Evolutionary conservation across 2,113 vertebrate species (phyloP), one percentile per base, ranked within the genome.

Genomic region (Phalacrocorax aristotelis): DNA sequence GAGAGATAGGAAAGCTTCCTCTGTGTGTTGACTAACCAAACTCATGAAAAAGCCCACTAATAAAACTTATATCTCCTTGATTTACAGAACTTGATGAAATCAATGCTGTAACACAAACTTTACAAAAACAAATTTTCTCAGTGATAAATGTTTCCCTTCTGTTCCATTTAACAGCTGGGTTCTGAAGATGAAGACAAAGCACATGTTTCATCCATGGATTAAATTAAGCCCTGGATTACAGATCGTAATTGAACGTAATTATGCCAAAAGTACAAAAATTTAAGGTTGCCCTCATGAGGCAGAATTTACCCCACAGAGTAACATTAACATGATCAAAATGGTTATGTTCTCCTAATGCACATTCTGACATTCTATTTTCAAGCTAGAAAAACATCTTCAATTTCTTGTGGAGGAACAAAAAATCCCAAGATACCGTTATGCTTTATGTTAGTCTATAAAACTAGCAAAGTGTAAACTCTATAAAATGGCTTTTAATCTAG

Each of bases 401-500:
- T 97, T 95, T 93, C 89, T 89, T 76, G 54, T 68, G 44, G 72
- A 96, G 80, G 69, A 96, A 91, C 95, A 95, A 90, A 96, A 90
- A 92, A 77, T 90, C 95, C 95, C 92, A 89, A 81, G 92, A 57
- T 44, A 95, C 90, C 83, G 96, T 84, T 95, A 83, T 81, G 77
- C 42, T 97, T 97, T 92, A 97, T 95, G 72, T 60, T 89, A 61
- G 72, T 87, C 94, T 87, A 90, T 96, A 94, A 97, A 97, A 92
- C 89, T 69, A 95, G 92, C 74, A 95, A 97, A 95, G 91, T 95
- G 91, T 94, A 89, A 97, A 92, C 87, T 95, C 95, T 51, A 91
- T 92, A 71, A 97, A 95, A 95, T 61, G 44, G 69, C 91, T 97
- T 96, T 95, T 96, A 92, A 97, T 97, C 89, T 93, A 89, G 48